These are phyloP conservation scores for Pseudochaenichthys georgianus DNA, from an alignment of 2,797 vertebrate genomes.

Conservation along the genomic window DNA sequence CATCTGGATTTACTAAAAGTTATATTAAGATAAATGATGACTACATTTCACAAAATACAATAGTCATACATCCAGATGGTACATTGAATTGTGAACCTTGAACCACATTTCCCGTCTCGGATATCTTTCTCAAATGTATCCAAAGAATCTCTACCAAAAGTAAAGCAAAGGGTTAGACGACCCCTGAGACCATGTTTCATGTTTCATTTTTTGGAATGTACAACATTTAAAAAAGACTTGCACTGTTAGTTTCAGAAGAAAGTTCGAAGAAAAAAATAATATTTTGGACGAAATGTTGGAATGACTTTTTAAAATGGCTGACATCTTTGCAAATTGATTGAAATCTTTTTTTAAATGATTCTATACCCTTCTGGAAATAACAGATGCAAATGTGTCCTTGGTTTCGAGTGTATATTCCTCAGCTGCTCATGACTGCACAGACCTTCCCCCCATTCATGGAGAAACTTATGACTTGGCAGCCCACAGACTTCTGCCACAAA, in stretches of 20 bases:
- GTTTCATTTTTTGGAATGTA: slow-evolving; percentile 24
- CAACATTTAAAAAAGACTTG: slow-evolving; percentile 49
- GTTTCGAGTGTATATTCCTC: slow-evolving; percentile 49
- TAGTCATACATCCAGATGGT: slow-evolving; percentile 45
- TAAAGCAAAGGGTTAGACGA: slow-evolving; percentile 50
- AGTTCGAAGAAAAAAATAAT: background rate
- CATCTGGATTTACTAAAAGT: slow-evolving; percentile 44
- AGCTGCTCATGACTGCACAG: slow-evolving; percentile 63
- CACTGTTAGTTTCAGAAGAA: slow-evolving; percentile 73
- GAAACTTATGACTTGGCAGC: slow-evolving; percentile 74
- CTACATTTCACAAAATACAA: slow-evolving; percentile 16
- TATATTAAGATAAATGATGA: background rate
- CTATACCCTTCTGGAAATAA: slow-evolving; percentile 69
- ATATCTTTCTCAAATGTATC: slow-evolving; percentile 63
- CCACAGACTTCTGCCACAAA: slow-evolving; percentile 79
- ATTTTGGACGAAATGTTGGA: slow-evolving; percentile 5
- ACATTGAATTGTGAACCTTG: slow-evolving; percentile 21
- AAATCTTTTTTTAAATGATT: background rate
- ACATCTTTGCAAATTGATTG: slow-evolving; percentile 8
- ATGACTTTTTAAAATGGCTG: slow-evolving; percentile 26
- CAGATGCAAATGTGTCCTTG: slow-evolving; percentile 64
- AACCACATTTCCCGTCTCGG: slow-evolving; percentile 18
- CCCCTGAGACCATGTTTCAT: slow-evolving; percentile 29
- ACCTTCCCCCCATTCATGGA: slow-evolving; percentile 77
- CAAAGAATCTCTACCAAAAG: slow-evolving; percentile 54